Conservation (phyloP, 1,140 invertebrate genomes). For the Drosophila tsacasi region DNA sequence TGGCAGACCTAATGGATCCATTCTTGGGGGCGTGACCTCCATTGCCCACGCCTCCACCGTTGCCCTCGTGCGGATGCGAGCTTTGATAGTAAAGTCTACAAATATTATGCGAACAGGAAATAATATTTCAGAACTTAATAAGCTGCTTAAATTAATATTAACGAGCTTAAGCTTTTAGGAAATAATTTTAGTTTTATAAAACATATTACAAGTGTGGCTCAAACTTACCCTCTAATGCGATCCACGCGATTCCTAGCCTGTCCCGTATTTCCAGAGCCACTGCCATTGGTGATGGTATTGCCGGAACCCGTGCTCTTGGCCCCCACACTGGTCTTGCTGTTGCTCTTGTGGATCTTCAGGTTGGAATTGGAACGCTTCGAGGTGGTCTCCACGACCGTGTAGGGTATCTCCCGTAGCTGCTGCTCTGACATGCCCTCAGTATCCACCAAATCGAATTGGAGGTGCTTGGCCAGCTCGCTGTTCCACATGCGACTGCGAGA, state of each 20-base stretch:
- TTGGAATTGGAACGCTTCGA: conserved; percentile 80
- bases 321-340: conserved; percentile 81
- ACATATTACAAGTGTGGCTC: neutral
- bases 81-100: conserved; percentile 83
- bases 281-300: conserved; percentile 80
- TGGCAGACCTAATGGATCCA: conserved; percentile 83
- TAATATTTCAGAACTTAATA: neutral
- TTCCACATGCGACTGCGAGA: conserved; percentile 87
- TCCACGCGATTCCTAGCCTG: conserved; percentile 82
- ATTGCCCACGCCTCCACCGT: conserved; percentile 38
- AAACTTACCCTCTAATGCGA: conserved; percentile 79
- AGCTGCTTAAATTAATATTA: neutral
- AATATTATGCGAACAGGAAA: conserved; percentile 12
- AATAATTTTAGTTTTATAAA: neutral
- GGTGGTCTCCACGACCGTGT: conserved; percentile 93
- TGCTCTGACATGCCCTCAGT: conserved; percentile 95
- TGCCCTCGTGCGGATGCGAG: conserved; percentile 78
- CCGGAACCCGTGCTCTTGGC: conserved; percentile 83
- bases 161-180: neutral
- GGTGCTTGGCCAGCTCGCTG: conserved; percentile 92
- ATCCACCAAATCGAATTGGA: conserved; percentile 96
- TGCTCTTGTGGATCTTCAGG: conserved; percentile 84
- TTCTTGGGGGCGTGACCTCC: conserved; percentile 70
- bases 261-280: conserved; percentile 60
- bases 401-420: conserved; percentile 95